Percentiles rank a stretch among this genome's conserved stretches.
Evolutionary conservation across 2,888 invertebrate species (phyloP).

Genomic region (Drosophila mettleri): DNA sequence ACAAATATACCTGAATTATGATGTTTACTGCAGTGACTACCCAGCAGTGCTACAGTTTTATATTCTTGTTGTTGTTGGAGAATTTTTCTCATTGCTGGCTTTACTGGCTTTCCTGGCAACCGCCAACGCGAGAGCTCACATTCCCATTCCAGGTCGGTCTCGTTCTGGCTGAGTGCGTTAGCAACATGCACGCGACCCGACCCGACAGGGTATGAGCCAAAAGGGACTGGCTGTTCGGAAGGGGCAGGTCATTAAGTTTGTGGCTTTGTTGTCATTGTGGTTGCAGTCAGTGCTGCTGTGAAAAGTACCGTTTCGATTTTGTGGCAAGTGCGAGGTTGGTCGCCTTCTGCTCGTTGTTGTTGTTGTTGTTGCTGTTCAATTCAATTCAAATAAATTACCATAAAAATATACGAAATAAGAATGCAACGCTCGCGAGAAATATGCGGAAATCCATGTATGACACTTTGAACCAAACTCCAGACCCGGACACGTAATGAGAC

Average conservation of each 20-base stretch:
- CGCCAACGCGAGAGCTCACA: conserved; percentile 30
- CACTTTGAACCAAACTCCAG: conserved; percentile 45
- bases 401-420: conserved; percentile 68
- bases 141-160: conserved; percentile 20
- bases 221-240: conserved; percentile 27
- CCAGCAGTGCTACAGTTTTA: conserved; percentile 4
- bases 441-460: conserved; percentile 78
- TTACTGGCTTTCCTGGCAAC: conserved; percentile 30
- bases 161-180: conserved; percentile 76
- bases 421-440: conserved; percentile 60
- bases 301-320: conserved; percentile 64
- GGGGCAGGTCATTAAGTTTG: conserved; percentile 63
- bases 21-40: conserved; percentile 48
- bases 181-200: conserved; percentile 49
- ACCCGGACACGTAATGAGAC: conserved; percentile 53
- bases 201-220: conserved; percentile 38
- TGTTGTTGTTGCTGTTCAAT: conserved; percentile 25
- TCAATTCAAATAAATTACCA: conserved; percentile 75
- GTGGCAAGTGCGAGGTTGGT: conserved; percentile 52
- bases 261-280: conserved; percentile 45
- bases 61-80: conserved; percentile 6
- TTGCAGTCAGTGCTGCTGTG: conserved; percentile 25
- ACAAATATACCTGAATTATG: conserved; percentile 75
- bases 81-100: conserved; percentile 32
- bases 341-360: conserved; percentile 1